phyloP scores from a whole-genome alignment of 2,113 vertebrate species.

The Leuciscus idus region DNA sequence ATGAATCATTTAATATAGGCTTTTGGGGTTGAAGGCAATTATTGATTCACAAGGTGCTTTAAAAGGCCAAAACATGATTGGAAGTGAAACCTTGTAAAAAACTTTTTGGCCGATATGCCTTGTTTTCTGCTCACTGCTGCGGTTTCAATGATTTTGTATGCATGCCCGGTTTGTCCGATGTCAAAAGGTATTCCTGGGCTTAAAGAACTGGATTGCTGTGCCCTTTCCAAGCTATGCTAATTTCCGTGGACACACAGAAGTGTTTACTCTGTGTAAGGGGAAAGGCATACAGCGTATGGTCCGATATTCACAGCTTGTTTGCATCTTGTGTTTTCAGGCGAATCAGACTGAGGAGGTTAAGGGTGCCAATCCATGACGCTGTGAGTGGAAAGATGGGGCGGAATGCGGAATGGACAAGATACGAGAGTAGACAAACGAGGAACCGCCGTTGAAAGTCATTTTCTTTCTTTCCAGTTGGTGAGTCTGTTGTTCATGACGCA shows the following conservation, averaged over 20 bases:
- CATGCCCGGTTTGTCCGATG: slow-evolving; percentile 61
- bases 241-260: slow-evolving; percentile 61
- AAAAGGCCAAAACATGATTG: slow-evolving; percentile 73
- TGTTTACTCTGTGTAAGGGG: slow-evolving; percentile 51
- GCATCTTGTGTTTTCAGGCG: slow-evolving; percentile 31
- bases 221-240: slow-evolving; percentile 68
- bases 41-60: slow-evolving; percentile 73
- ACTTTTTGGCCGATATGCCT: slow-evolving; percentile 53
- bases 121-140: slow-evolving; percentile 23
- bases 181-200: slow-evolving; percentile 65
- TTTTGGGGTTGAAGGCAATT: slow-evolving; percentile 71
- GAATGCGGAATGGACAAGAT: slow-evolving; percentile 4
- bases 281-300: slow-evolving; percentile 9
- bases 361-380: slow-evolving; percentile 29
- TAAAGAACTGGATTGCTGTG: slow-evolving; percentile 64
- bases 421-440: not conserved
- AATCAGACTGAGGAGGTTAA: slow-evolving; percentile 34
- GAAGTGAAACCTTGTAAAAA: slow-evolving; percentile 67
- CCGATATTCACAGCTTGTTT: slow-evolving; percentile 29
- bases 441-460: slow-evolving; percentile 21
- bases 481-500: not conserved
- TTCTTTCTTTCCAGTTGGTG: slow-evolving; percentile 5
- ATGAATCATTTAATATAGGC: slow-evolving; percentile 74
- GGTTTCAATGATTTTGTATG: slow-evolving; percentile 40
- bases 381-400: not conserved